Evolutionary conservation across 2,113 vertebrate genomes (phyloP), one percentile per base, ranked within the genome.

Genomic region (Xiphorhynchus elegans): DNA sequence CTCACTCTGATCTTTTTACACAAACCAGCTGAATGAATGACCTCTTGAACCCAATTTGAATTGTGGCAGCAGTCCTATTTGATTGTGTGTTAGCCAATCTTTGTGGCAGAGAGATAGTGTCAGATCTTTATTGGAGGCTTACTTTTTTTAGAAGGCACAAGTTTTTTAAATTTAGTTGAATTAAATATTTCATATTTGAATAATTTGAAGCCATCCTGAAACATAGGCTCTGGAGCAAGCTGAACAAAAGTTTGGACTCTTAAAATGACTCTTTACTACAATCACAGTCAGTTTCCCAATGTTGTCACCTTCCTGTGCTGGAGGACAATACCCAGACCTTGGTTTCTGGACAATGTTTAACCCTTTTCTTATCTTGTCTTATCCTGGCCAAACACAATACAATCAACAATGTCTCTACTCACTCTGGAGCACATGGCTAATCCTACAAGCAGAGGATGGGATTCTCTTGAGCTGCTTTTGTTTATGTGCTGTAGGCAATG

Each of bases 301-400:
- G 29, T 19, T 73, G 14, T 79, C 58, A 39, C 67, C 6, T 1
- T 20, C 18, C 47, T 77, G 46, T 70, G 56, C 37, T 29, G 42
- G 55, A 74, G 66, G 64, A 67, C 47, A 66, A 50, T 46, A 69
- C 17, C 6, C 33, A 91, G 76, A 77, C 64, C 46, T 74, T 59
- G 25, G 17, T 81, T 91, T 89, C 50, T 70, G n/a, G 56, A 58
- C 56, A 87, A 91, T 89, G 76, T 80, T 96, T 87, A 91, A 89
- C 52, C 16, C 17, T 67, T 74, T 66, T 84, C 62, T 90, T 85
- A 92, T 92, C 93, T 92, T 66, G 28, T 68, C 62, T 91, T 91
- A 81, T 62, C 12, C 35, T 75, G 50, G 25, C 17, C 56, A 91
- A 78, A 82, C 19, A 59, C 20, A 75, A 70, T 78, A 42, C 24